Base-by-base conservation (phyloP, 1,140 invertebrate species). In the Drosophila quadrilineata region DNA sequence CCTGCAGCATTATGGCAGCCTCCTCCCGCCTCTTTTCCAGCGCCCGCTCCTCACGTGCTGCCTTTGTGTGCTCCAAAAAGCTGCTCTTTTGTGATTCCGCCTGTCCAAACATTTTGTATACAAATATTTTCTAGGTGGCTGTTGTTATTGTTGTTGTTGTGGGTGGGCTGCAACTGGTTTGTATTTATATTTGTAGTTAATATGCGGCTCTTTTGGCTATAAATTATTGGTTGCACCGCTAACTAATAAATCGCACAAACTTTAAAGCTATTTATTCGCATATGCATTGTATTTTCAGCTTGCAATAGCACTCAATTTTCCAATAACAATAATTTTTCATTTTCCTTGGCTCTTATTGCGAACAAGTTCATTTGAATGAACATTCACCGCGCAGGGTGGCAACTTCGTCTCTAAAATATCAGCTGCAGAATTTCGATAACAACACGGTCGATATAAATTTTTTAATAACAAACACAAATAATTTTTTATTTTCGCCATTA, bases 31-130 rank as follows among this genome's bases (percentile, higher is more conserved):
- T 93, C 89, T 96, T 95, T 76, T 96, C 96, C 41, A 94, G 90
- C 2, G 95, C 96, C 65, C 96, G 92, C 90, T 98, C 95, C 75
- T 93, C 94, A 65, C 97, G 92, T 4, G 96, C 96, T 17, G 94
- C 95, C 90, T 97, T 97, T 2, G 95, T 96, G 76, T 95, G 94
- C 84, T 95, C 94, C 69, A 96, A 91, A 84, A 96, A 96, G 67
- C 86, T 91, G 53, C 90, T 91, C 84, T 93, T 94, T 16, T 92
- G 90, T 10, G 92, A 92, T 75, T 93, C 92, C 14, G 92, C 90
- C 58, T 91, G 91, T 73, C 90, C 91, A 77, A 93, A 94, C 93
- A 94, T 94, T 72, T 77, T 72, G 28, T 64, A 31, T 48, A 53
- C 57, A 58, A 58, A 22, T 46, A 28, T 49, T 36, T 36, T 63